Evolutionary conservation across 1,140 invertebrate genomes (phyloP), one percentile per base, ranked within the genome.

Genomic region (Glossosoma conforme): DNA sequence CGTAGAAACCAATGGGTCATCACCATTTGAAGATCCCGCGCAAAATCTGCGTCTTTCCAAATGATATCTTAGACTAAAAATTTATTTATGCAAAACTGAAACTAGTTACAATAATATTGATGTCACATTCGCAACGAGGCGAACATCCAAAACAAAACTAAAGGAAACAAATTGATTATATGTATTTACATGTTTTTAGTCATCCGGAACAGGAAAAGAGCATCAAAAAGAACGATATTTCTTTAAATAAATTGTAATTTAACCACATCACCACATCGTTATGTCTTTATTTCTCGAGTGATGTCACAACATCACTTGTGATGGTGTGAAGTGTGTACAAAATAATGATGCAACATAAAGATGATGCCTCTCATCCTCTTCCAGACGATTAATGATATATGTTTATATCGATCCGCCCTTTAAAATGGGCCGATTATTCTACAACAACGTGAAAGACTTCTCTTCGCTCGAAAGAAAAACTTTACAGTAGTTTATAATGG

Each of bases 401-500:
- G 17, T 38, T 38, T 18, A 1, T 17, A 20, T 19, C 15, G 19
- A 33, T 33, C 10, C 38, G 20, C 18, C 35, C 33, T 14, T 36
- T 38, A 19, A 21, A 20, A 22, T n/a, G 18, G 20, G 36, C 19
- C 11, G 24, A 41, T 38, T 24, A 50, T 6, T 4, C 38, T 40
- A 17, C 18, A 41, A 53, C 36, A 53, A 46, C 42, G 33, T 41
- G 11, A 51, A 55, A 56, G 43, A 37, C 38, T 35, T 33, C 36
- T 53, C 25, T 37, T 50, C 56, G 36, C 15, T 40, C 38, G 28
- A 40, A 49, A n/a, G n/a, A n/a, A n/a, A n/a, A n/a, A n/a, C 32
- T 44, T 43, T 51, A 54, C 41, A 32, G 48, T 46, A 49, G 46
- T 51, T 50, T 28, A 46, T 58, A 58, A 50, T 58, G 56, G 56